phyloP scores from a whole-genome alignment of 2,113 vertebrate genomes.

The Cephalopterus ornatus region DNA sequence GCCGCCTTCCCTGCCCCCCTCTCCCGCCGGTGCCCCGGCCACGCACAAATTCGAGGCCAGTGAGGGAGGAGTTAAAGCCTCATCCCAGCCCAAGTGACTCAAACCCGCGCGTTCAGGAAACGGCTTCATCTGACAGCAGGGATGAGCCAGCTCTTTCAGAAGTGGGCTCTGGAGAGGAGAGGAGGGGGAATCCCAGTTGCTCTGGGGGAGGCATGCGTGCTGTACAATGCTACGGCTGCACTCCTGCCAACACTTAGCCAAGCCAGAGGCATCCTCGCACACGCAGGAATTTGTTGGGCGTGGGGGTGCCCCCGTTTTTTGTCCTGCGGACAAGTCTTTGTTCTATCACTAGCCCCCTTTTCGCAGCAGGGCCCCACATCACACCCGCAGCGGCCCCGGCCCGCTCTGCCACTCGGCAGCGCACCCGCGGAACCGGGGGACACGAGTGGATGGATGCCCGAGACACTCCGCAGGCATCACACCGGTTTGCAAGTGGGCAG shows the following conservation, averaged over 20 bases:
- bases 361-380: background rate
- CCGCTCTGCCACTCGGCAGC: background rate
- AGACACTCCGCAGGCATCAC: background rate
- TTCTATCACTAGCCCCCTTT: background rate
- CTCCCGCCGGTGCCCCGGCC: background rate
- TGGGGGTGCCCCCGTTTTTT: background rate
- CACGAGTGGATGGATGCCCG: background rate
- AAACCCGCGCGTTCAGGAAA: constrained; percentile 7
- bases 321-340: background rate
- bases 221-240: background rate
- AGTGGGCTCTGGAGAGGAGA: background rate
- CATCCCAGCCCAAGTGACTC: background rate
- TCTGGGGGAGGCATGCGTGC: background rate
- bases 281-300: background rate
- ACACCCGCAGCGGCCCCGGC: background rate
- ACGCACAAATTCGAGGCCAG: background rate
- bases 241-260: background rate
- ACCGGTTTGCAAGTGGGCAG: background rate
- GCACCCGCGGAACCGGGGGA: too few species aligned
- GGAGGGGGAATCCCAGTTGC: background rate
- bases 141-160: constrained; percentile 15
- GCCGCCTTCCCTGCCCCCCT: background rate
- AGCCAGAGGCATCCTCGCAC: background rate
- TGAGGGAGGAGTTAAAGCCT: background rate
- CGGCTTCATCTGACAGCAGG: constrained; percentile 20